Percentiles rank a stretch among this genome's conserved stretches.
Evolutionary conservation across 2,888 invertebrate genomes (phyloP).

Genomic region (Hanleya hanleyi): DNA sequence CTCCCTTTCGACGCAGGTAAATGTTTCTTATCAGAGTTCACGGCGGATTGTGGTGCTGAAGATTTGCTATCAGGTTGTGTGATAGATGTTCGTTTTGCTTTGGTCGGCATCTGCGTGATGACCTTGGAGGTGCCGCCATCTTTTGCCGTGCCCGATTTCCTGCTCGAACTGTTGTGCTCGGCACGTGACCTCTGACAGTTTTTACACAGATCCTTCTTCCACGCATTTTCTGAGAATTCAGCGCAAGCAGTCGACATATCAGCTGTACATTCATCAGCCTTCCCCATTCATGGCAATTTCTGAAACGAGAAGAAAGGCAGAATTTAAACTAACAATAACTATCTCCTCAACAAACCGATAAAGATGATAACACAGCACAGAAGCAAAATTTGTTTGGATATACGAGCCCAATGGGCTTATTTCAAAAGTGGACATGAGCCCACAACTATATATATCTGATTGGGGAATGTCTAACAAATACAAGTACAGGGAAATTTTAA

Average conservation of each 20-base stretch:
- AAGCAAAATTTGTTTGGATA: too few species aligned
- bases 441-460: too few species aligned
- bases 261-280: neutral
- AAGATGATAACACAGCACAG: too few species aligned
- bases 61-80: neutral
- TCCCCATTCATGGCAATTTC: neutral
- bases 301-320: too few species aligned
- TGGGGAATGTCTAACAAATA: too few species aligned
- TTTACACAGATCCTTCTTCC: slow-evolving; percentile 63
- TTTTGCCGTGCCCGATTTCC: neutral
- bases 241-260: slow-evolving; percentile 42
- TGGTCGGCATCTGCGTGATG: slow-evolving; percentile 6
- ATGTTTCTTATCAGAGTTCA: neutral
- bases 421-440: too few species aligned
- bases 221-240: slow-evolving; percentile 66
- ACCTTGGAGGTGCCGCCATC: neutral
- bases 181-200: slow-evolving; percentile 59
- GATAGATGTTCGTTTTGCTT: neutral
- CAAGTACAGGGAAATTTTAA: too few species aligned
- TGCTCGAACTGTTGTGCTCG: slow-evolving; percentile 43
- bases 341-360: too few species aligned
- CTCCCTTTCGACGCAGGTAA: too few species aligned
- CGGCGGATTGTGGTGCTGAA: neutral
- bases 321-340: too few species aligned
- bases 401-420: too few species aligned